Percentiles rank a stretch among this genome's conserved stretches.
Evolutionary conservation across 2,113 vertebrate genomes (phyloP).

Genomic region (Channa maculata): DNA sequence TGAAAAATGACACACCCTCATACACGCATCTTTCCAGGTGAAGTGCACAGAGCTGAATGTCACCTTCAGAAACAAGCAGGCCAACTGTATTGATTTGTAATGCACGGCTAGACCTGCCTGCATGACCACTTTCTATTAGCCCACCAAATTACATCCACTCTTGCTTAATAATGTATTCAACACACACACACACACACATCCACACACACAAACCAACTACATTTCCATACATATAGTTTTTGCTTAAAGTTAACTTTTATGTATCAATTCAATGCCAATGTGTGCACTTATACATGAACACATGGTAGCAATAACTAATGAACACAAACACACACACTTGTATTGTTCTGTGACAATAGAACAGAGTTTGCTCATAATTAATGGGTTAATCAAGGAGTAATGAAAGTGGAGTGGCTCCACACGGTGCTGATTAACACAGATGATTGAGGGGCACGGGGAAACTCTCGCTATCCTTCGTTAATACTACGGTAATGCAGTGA

Average conservation of each 20-base stretch:
- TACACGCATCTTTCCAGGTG: conserved; percentile 53
- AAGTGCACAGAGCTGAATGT: conserved; percentile 50
- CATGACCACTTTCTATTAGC: conserved; percentile 65
- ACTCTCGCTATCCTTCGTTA: conserved; percentile 28
- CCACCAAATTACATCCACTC: conserved; percentile 63
- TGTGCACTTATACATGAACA: neutral
- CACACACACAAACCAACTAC: neutral
- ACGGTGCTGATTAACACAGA: conserved; percentile 73
- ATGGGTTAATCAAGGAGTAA: conserved; percentile 76
- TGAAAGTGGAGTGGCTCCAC: conserved; percentile 78
- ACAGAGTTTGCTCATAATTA: conserved; percentile 69
- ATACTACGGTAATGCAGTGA: conserved; percentile 7
- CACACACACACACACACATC: neutral
- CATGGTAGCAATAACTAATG: neutral
- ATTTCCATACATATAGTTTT: neutral
- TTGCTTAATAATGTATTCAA: conserved; percentile 50
- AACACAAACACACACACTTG: neutral
- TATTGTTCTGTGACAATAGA: conserved; percentile 60
- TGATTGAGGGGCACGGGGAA: conserved; percentile 65
- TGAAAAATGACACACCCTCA: neutral
- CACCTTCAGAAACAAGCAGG: conserved; percentile 62
- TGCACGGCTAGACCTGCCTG: conserved; percentile 52
- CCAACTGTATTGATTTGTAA: conserved; percentile 67
- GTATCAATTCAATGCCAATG: too few relatives aligned
- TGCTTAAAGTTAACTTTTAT: neutral